Conservation (phyloP, 2,888 invertebrate species). For the Drosophila melanosoma region DNA sequence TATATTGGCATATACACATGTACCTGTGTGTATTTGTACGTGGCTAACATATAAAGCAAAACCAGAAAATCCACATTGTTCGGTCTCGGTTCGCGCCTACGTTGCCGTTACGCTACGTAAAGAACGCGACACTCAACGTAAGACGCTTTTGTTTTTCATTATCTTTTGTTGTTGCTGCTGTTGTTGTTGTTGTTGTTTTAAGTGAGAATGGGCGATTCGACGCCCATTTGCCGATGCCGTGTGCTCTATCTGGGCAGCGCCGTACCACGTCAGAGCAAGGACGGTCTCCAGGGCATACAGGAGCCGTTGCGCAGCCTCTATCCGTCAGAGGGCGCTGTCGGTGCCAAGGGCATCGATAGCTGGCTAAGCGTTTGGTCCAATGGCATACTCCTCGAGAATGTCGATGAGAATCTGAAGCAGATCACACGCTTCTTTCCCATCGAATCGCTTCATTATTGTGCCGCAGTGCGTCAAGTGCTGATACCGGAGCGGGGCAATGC, state of each 20-base stretch:
- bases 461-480: constrained; percentile 95
- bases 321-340: constrained; percentile 95
- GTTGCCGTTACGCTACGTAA: constrained; percentile 43
- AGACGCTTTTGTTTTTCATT: constrained; percentile 30
- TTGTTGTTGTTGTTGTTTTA: constrained; percentile 23
- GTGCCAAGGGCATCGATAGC: constrained; percentile 96
- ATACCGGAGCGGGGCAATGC: constrained; percentile 88
- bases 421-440: constrained; percentile 98
- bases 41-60: constrained; percentile 75
- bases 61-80: constrained; percentile 83
- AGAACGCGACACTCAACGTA: constrained; percentile 55
- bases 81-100: constrained; percentile 56
- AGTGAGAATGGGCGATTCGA: constrained; percentile 89
- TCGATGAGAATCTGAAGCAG: constrained; percentile 97
- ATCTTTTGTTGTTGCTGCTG: constrained; percentile 24
- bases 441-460: constrained; percentile 97
- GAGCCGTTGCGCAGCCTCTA: constrained; percentile 98
- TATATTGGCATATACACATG: constrained; percentile 21
- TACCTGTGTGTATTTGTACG: constrained; percentile 45
- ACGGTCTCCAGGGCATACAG: constrained; percentile 98
- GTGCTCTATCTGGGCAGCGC: constrained; percentile 98
- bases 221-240: constrained; percentile 97
- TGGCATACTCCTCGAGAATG: constrained; percentile 97
- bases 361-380: constrained; percentile 99
- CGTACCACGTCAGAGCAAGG: constrained; percentile 98